These are phyloP conservation scores for Diaphora mendica DNA, from an alignment of 2,888 invertebrate genomes.

Conservation along the genomic window DNA sequence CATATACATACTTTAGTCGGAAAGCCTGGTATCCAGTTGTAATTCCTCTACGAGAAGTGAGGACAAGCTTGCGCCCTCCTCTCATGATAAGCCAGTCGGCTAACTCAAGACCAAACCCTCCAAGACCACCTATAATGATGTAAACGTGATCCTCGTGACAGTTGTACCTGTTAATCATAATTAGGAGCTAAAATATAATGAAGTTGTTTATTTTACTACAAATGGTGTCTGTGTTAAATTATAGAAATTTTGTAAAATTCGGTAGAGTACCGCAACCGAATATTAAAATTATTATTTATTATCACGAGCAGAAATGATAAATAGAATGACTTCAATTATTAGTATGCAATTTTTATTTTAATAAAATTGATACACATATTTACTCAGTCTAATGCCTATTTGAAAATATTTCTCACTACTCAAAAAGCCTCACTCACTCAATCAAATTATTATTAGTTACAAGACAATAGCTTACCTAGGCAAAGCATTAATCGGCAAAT, in stretches of 20 bases:
- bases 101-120: slow-evolving; percentile 96
- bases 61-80: slow-evolving; percentile 92
- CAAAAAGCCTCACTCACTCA: too few species aligned
- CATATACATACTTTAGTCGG: slow-evolving; percentile 86
- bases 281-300: too few species aligned
- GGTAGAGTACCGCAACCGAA: too few species aligned
- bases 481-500: slow-evolving; percentile 66
- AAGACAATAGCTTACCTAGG: slow-evolving; percentile 68
- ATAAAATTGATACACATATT: too few species aligned
- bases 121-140: slow-evolving; percentile 92
- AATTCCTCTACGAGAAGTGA: slow-evolving; percentile 93
- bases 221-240: too few species aligned
- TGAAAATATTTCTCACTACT: too few species aligned
- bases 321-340: too few species aligned
- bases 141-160: slow-evolving; percentile 83
- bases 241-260: too few species aligned
- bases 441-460: neutral
- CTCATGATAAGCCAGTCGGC: slow-evolving; percentile 94
- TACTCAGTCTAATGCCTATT: neutral
- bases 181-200: too few species aligned
- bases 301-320: too few species aligned
- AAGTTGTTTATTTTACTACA: too few species aligned
- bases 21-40: slow-evolving; percentile 93
- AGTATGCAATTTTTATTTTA: too few species aligned
- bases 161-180: slow-evolving; percentile 70